Percentiles rank a stretch among this genome's conserved stretches.
These are phyloP conservation scores for Eustalomyia histrio DNA, from an alignment of 2,888 invertebrate genomes.

Conservation along the genomic window DNA sequence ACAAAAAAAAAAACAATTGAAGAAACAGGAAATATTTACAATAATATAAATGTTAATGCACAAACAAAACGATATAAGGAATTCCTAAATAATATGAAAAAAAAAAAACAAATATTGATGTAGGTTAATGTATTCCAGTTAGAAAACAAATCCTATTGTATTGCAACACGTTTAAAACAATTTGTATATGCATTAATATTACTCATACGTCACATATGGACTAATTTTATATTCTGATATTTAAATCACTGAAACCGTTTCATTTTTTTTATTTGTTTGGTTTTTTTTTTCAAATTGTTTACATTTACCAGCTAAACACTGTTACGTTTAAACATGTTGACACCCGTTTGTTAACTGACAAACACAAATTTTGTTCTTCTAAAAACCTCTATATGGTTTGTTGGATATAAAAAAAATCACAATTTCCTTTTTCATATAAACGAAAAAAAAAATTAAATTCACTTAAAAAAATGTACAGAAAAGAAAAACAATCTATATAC, in stretches of 20 bases:
- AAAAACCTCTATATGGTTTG: slow-evolving; percentile 27
- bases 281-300: slow-evolving; percentile 3
- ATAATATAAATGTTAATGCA: slow-evolving; percentile 19
- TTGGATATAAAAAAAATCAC: slow-evolving; percentile 41
- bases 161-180: not conserved
- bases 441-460: slow-evolving; percentile 32
- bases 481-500: not conserved
- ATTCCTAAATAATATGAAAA: slow-evolving; percentile 46
- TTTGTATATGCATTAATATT: not conserved
- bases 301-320: slow-evolving; percentile 18
- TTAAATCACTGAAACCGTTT: not conserved
- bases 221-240: not conserved
- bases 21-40: slow-evolving; percentile 41
- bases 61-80: slow-evolving; percentile 33
- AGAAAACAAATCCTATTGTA: slow-evolving; percentile 23
- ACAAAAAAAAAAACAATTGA: slow-evolving; percentile 4
- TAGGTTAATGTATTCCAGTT: slow-evolving; percentile 41
- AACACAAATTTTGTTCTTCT: slow-evolving; percentile 19
- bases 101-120: slow-evolving; percentile 34
- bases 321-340: slow-evolving; percentile 53
- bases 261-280: not conserved
- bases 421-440: slow-evolving; percentile 29
- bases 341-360: slow-evolving; percentile 60
- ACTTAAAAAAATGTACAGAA: not conserved
- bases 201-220: slow-evolving; percentile 1